A percentile compares a stretch with the other conserved stretches of the same genome.
Evolutionary conservation across 2,113 vertebrate genomes (phyloP).

Genomic region (Corythaeola cristata): DNA sequence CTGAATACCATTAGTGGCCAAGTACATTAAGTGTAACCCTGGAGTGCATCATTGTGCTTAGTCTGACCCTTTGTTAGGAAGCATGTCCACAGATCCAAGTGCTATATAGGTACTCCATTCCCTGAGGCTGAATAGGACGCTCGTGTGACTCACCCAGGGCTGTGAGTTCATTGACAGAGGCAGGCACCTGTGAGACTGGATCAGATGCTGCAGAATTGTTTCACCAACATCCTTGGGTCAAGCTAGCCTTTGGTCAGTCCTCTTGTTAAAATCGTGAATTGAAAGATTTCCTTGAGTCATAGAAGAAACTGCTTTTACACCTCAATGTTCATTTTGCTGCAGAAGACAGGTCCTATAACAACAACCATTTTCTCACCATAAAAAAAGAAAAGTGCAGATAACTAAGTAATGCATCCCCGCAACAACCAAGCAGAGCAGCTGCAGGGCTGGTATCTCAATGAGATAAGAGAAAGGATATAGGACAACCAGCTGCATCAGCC

Average conservation of each 20-base stretch:
- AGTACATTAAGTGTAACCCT: neutral
- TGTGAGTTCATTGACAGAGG: neutral
- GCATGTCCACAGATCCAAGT: neutral
- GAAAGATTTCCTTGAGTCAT: neutral
- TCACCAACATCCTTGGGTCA: fast-evolving
- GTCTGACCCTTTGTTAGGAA: neutral
- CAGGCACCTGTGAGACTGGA: neutral
- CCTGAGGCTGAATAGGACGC: neutral
- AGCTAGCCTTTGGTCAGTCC: fast-evolving
- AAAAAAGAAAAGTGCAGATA: neutral
- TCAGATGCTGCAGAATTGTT: neutral
- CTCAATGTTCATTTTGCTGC: neutral
- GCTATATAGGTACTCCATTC: neutral
- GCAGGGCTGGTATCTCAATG: neutral
- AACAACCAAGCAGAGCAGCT: neutral
- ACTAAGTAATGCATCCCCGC: neutral
- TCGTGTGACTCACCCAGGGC: fast-evolving
- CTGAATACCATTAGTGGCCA: neutral
- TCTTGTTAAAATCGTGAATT: neutral
- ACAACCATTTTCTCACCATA: neutral
- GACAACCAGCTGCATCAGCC: neutral
- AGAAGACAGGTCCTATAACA: neutral
- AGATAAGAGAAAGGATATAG: neutral
- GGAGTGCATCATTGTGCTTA: neutral
- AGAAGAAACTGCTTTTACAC: neutral